Conservation (phyloP, 2,888 invertebrate genomes). For the Drosophila monieri region DNA sequence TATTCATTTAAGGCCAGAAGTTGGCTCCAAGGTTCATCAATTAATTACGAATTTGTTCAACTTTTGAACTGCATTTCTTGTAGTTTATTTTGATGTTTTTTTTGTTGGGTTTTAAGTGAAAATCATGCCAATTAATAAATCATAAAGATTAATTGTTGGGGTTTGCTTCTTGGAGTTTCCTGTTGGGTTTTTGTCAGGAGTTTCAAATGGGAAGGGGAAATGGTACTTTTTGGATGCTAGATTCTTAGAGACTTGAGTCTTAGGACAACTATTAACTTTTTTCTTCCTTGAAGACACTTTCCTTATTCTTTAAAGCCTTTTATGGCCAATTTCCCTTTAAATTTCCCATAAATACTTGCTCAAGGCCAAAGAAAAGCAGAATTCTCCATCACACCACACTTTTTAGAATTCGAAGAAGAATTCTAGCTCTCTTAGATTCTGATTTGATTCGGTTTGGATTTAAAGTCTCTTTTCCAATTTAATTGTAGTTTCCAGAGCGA, state of each 20-base stretch:
- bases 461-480: constrained; percentile 13
- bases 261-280: too few species aligned
- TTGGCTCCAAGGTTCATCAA: background rate
- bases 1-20: background rate
- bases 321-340: background rate
- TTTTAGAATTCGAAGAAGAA: background rate
- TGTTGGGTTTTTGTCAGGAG: too few species aligned
- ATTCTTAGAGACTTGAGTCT: too few species aligned
- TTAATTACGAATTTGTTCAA: background rate
- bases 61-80: background rate
- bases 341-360: too few species aligned
- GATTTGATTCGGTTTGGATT: constrained; percentile 4
- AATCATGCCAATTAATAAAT: constrained; percentile 1
- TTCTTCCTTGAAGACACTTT: too few species aligned
- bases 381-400: background rate
- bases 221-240: too few species aligned
- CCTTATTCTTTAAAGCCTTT: too few species aligned
- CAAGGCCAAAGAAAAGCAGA: background rate
- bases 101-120: background rate
- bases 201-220: too few species aligned
- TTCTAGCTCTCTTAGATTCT: constrained; percentile 4
- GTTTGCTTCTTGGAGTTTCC: background rate
- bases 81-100: too few species aligned
- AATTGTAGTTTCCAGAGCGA: constrained; percentile 26
- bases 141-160: background rate